phyloP scores from a whole-genome alignment of 2,888 invertebrate genomes.

The Temnothorax ravouxi region DNA sequence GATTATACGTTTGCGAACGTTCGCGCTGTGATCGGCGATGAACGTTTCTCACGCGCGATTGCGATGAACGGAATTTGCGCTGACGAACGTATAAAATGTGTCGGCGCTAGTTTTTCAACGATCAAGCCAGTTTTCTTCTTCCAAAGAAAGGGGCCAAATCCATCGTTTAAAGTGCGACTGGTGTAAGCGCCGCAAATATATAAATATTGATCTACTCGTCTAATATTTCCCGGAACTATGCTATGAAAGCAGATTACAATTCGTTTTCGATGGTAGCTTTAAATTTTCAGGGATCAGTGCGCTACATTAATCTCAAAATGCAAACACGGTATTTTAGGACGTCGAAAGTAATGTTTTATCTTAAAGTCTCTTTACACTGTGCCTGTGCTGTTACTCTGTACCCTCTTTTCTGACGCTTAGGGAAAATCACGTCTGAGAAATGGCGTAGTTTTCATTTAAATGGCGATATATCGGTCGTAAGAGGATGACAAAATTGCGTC shows the following conservation, averaged over 20 bases:
- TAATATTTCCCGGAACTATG: constrained; percentile 33
- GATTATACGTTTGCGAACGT: constrained; percentile 16
- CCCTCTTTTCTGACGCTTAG: constrained; percentile 56
- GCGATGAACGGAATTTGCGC: constrained; percentile 48
- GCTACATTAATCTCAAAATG: constrained; percentile 50
- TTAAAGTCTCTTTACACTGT: constrained; percentile 68
- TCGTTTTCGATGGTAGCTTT: constrained; percentile 63
- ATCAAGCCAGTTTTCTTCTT: constrained; percentile 75
- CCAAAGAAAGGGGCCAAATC: constrained; percentile 77
- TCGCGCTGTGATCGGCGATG: neutral
- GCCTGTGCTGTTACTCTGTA: constrained; percentile 66
- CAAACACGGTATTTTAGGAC: constrained; percentile 50
- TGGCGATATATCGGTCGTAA: constrained; percentile 31
- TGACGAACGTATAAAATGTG: neutral
- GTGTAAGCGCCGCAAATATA: constrained; percentile 35
- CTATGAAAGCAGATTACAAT: constrained; percentile 45
- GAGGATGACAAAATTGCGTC: constrained; percentile 43
- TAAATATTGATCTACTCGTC: constrained; percentile 37
- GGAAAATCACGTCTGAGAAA: constrained; percentile 38
- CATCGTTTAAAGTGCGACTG: constrained; percentile 55
- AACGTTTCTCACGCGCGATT: constrained; percentile 17
- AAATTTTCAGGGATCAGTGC: constrained; percentile 63
- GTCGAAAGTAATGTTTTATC: constrained; percentile 58
- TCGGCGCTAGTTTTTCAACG: constrained; percentile 58
- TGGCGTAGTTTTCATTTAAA: constrained; percentile 41